Base-by-base conservation (phyloP, 2,113 vertebrate genomes). In the Petroica traversi region DNA sequence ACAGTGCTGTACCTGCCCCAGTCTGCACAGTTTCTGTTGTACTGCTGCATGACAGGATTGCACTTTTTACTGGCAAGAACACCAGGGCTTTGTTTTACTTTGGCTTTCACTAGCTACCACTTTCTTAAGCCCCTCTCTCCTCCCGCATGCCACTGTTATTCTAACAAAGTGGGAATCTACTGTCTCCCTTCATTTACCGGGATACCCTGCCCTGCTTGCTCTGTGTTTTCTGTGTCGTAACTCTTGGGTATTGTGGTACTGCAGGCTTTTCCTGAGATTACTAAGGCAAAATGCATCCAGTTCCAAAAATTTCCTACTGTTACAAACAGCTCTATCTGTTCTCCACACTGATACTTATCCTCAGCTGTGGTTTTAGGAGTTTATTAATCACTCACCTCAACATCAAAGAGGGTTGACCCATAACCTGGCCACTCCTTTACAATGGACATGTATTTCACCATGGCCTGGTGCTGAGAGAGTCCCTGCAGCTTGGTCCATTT, bases 401-500 rank as follows among this genome's bases (percentile, higher is more conserved):
- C 99, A 24, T 99, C 99, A 68, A 99, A 99, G 67, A 99, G 98
- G 8, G 99, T 99, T 4, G 99, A 99, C 22, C 99, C 99, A 3
- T 99, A 99, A 63, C 99, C 99, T 1, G 98, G 98, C 99, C 99
- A 99, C 86, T 99, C 99, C 89, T 98, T 99, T 89, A 99, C 97
- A 55, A 99, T 97, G 91, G 97, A 97, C 99, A 99, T 99, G 93
- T 99, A 99, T 43, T 98, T 99, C 58, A 99, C 98, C 99, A 99
- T 99, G 91, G 99, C 99, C 95, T 99, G 99, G 93, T 99, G 98
- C 95, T 99, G 99, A 26, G 98, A 98, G 88, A 99, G 97, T 23
- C 98, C 98, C 73, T 99, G 99, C 68, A 99, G 97, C 52, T 98
- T 98, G 71, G 97, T 98, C 99, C 99, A 99, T 93, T 99, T 99